These are phyloP conservation scores for Zaprionus kolodkinae DNA, from an alignment of 1,140 invertebrate genomes.

Conservation along the genomic window DNA sequence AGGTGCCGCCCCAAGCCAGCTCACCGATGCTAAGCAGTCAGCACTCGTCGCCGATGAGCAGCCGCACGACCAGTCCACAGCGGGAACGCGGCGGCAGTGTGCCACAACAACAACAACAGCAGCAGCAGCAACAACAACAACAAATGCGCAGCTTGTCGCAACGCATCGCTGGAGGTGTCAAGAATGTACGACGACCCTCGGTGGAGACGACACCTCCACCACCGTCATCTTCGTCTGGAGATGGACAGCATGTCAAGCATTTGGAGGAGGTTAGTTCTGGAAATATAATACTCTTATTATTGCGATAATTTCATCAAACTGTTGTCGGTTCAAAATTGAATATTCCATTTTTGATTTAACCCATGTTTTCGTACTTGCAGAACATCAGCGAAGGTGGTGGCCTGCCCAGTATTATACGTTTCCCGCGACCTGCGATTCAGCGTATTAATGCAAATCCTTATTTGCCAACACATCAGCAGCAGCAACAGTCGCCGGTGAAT, in stretches of 20 bases:
- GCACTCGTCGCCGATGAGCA: constrained; percentile 86
- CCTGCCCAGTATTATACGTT: constrained; percentile 75
- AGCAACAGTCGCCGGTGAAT: constrained; percentile 83
- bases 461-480: constrained; percentile 69
- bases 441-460: constrained; percentile 69
- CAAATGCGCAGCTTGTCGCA: constrained; percentile 71
- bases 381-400: constrained; percentile 64
- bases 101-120: constrained; percentile 59
- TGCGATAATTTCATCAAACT: not conserved
- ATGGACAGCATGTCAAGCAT: constrained; percentile 60
- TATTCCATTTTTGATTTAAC: not conserved
- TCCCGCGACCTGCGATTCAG: constrained; percentile 63
- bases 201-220: constrained; percentile 85
- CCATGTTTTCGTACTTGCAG: constrained; percentile 36
- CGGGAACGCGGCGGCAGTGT: constrained; percentile 84
- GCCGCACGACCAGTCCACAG: constrained; percentile 86
- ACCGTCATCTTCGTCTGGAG: constrained; percentile 29
- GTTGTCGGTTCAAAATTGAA: not conserved
- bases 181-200: constrained; percentile 83
- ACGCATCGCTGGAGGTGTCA: constrained; percentile 61
- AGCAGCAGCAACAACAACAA: constrained; percentile 42
- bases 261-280: constrained; percentile 69
- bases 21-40: constrained; percentile 87
- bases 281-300: not conserved
- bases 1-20: constrained; percentile 84